phyloP scores from a whole-genome alignment of 2,888 invertebrate species.

The Lasioglossum calceatum region DNA sequence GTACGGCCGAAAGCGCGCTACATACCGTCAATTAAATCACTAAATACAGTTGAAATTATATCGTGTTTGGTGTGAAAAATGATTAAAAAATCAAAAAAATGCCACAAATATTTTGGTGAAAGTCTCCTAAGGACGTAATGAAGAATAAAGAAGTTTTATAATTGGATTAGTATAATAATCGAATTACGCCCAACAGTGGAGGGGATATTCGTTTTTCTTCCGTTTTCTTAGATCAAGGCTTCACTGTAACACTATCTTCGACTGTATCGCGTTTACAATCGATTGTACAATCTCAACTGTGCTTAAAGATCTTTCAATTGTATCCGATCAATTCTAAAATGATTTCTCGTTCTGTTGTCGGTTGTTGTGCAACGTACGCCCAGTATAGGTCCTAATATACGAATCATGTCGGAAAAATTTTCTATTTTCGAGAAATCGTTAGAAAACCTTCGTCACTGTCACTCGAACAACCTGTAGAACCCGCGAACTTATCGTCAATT shows the following conservation, averaged over 20 bases:
- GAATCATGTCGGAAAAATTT: neutral
- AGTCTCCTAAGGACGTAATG: too few species aligned
- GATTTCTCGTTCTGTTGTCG: neutral
- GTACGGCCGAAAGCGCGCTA: too few species aligned
- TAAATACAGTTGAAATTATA: too few species aligned
- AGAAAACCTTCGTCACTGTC: neutral
- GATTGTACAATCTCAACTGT: slow-evolving; percentile 7
- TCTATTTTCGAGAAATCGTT: neutral
- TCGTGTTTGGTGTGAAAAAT: too few species aligned
- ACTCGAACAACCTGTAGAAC: neutral
- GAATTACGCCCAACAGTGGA: too few species aligned
- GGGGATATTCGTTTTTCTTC: too few species aligned
- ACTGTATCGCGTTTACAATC: slow-evolving; percentile 3
- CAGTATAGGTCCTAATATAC: neutral
- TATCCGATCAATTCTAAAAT: neutral
- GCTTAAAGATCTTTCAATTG: neutral
- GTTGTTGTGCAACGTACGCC: neutral
- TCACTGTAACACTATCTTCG: neutral
- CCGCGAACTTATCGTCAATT: slow-evolving; percentile 8
- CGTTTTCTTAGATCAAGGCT: too few species aligned
- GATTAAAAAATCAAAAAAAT: too few species aligned
- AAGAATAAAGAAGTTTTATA: too few species aligned
- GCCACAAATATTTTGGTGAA: too few species aligned
- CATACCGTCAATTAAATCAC: too few species aligned
- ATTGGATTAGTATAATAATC: too few species aligned